These are phyloP conservation scores for Drosophila siamana DNA, from an alignment of 2,888 invertebrate species.

Conservation along the genomic window DNA sequence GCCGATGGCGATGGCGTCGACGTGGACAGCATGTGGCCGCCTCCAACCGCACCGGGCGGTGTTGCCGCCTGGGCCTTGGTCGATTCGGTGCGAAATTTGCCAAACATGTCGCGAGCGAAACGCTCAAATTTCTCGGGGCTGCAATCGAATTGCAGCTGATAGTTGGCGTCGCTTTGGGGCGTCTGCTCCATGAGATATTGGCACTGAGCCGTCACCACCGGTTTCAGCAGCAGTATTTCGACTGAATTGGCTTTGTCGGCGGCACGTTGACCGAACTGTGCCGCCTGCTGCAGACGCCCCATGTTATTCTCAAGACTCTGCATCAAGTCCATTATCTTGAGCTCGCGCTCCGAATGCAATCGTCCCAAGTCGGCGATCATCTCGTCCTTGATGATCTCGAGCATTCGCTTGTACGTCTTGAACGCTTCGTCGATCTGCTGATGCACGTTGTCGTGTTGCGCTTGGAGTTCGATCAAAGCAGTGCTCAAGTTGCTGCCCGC, in stretches of 20 bases:
- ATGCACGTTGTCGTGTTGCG: constrained; percentile 94
- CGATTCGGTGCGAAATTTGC: constrained; percentile 90
- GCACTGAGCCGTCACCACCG: constrained; percentile 91
- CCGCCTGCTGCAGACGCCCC: constrained; percentile 94
- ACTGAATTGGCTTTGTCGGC: constrained; percentile 93
- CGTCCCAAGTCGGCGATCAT: constrained; percentile 90
- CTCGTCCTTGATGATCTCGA: constrained; percentile 93
- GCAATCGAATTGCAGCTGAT: constrained; percentile 92
- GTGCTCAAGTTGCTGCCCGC: constrained; percentile 91
- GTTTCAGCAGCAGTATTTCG: constrained; percentile 93
- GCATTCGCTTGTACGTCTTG: constrained; percentile 91
- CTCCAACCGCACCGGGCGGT: neutral
- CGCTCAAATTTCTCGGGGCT: constrained; percentile 92
- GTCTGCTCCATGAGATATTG: constrained; percentile 91
- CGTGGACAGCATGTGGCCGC: constrained; percentile 45
- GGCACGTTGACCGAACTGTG: constrained; percentile 92
- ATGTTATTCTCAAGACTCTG: constrained; percentile 93
- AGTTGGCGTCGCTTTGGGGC: constrained; percentile 92
- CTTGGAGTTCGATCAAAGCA: constrained; percentile 93
- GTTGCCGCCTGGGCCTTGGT: constrained; percentile 38
- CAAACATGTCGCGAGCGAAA: constrained; percentile 90
- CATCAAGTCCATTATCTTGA: constrained; percentile 95
- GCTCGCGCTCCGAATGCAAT: constrained; percentile 93
- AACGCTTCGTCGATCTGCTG: constrained; percentile 92
- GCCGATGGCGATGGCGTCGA: constrained; percentile 48